A percentile compares a stretch with the other conserved stretches of the same genome.
Conservation (phyloP, 1,140 invertebrate genomes). For the Philotrypesis tridentata region DNA sequence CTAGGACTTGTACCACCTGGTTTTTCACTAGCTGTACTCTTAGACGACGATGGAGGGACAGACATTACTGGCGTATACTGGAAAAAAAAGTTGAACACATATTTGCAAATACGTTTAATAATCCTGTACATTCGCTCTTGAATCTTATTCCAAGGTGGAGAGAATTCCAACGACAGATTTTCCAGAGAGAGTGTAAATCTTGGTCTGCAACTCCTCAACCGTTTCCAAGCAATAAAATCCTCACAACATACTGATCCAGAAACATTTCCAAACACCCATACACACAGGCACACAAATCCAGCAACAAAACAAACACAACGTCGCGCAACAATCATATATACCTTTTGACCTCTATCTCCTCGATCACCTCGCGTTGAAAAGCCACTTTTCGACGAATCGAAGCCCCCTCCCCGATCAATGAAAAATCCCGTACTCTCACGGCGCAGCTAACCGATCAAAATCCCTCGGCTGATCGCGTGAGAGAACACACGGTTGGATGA, state of each 20-base stretch:
- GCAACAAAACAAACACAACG: not conserved
- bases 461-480: not conserved
- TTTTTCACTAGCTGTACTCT: conserved; percentile 61
- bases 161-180: not conserved
- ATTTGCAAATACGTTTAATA: not conserved
- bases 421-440: not conserved
- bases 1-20: conserved; percentile 67
- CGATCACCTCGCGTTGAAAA: too few relatives aligned
- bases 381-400: too few relatives aligned
- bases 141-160: not conserved
- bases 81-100: conserved; percentile 16
- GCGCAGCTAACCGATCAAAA: not conserved
- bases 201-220: conserved; percentile 2
- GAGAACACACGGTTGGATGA: not conserved
- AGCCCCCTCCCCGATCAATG: not conserved
- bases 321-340: conserved; percentile 1
- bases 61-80: conserved; percentile 64
- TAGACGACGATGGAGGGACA: conserved; percentile 65
- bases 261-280: not conserved
- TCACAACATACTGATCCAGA: conserved; percentile 31
- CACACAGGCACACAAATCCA: not conserved
- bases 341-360: too few relatives aligned
- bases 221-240: conserved; percentile 43
- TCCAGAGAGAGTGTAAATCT: not conserved
- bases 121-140: not conserved